Evolutionary conservation across 2,888 invertebrate genomes (phyloP).

Genomic region (Cactoblastis cactorum): DNA sequence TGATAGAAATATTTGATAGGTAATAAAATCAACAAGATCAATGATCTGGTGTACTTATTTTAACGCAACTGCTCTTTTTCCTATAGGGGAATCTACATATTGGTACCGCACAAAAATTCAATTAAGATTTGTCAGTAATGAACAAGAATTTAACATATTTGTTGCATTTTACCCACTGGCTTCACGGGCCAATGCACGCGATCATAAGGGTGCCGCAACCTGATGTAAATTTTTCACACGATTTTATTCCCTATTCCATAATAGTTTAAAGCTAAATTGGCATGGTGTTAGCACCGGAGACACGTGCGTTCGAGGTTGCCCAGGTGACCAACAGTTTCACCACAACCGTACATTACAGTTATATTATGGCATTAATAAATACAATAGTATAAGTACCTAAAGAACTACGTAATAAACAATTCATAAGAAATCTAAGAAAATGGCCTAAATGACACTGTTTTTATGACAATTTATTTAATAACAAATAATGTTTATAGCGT

Average conservation of each 20-base stretch:
- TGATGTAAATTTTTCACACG: not conserved
- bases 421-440: too few species aligned
- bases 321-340: constrained; percentile 21
- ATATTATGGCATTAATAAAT: too few species aligned
- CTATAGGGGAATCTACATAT: too few species aligned
- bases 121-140: not conserved
- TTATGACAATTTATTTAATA: too few species aligned
- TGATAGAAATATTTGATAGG: too few species aligned
- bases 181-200: constrained; percentile 8
- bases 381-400: too few species aligned
- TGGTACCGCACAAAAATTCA: not conserved
- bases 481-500: too few species aligned
- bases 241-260: not conserved
- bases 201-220: not conserved
- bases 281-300: not conserved
- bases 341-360: not conserved
- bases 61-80: too few species aligned
- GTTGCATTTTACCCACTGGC: not conserved
- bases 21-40: not conserved
- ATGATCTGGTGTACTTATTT: too few species aligned
- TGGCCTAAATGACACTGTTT: too few species aligned
- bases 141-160: not conserved
- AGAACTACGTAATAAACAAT: too few species aligned
- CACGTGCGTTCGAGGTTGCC: constrained; percentile 31
- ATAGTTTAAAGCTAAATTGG: not conserved